Evolutionary conservation across 1,140 invertebrate species (phyloP), one percentile per base, ranked within the genome.

Genomic region (Nautilus pompilius): DNA sequence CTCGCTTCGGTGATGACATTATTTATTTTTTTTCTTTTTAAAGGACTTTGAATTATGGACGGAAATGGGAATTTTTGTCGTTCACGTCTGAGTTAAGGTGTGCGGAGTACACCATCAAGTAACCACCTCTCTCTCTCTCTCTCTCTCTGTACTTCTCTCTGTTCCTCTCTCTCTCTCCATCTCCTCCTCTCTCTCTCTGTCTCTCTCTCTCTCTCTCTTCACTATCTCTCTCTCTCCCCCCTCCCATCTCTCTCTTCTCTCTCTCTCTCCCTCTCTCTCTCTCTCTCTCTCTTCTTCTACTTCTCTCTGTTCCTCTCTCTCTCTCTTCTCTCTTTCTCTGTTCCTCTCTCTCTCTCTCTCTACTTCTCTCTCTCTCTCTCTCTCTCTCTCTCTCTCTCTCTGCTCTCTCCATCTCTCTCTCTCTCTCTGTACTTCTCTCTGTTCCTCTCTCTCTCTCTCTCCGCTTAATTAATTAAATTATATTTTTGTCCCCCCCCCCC

Each of bases 261-360:
- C 56, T 55, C 33, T 57, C 60, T 63, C 13, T 49, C 45, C 20
- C 41, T 49, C 0, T 56, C 8, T 54, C 28, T 36, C 32, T 57
- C 20, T 46, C 32, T 17, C 28, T 53, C 26, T 48, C 24, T 53
- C 45, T 46, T 13, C 13, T 26, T 53, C 36, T 5, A 22, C 29
- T 3, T 53, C 49, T 53, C 5, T 53, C 15, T 53, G 5, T 53
- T 28, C 15, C 48, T 20, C n/a, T 49, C 17, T 45, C 46, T 29
- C 48, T 45, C 45, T 45, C 54, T 48, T 63, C 17, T 59, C 56
- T 45, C 45, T 59, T 22, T 61, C 8, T 41, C 46, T 54, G 30
- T 63, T 20, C 48, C 45, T 32, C 34, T 59, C 29, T 53, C 45
- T 63, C 54, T 57, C 26, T 67, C 66, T 64, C 57, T 64, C 57